These are phyloP conservation scores for Sphinx pinastri DNA, from an alignment of 2,888 invertebrate species.

Conservation along the genomic window DNA sequence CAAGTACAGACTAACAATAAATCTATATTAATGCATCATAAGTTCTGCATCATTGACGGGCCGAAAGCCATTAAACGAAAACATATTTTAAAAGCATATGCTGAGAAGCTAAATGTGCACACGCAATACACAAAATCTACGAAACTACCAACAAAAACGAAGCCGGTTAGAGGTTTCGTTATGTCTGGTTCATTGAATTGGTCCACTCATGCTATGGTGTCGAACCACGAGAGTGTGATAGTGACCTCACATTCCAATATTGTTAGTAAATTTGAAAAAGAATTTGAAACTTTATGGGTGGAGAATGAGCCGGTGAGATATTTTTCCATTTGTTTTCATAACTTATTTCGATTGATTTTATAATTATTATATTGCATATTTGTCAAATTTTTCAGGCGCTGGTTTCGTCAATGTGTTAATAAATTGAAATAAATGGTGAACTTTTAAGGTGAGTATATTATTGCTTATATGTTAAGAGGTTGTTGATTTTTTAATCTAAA, in stretches of 20 bases:
- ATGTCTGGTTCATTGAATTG: conserved; percentile 91
- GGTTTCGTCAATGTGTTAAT: conserved; percentile 38
- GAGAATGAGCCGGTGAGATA: conserved; percentile 70
- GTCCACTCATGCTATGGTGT: conserved; percentile 88
- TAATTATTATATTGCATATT: background rate
- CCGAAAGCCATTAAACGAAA: conserved; percentile 74
- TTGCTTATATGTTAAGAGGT: background rate
- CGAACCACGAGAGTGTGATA: conserved; percentile 88
- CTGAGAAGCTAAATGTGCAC: conserved; percentile 73
- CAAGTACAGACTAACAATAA: conserved; percentile 77
- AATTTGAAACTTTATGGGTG: conserved; percentile 87
- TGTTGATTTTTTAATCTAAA: background rate
- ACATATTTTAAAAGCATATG: conserved; percentile 63
- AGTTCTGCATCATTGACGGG: conserved; percentile 88
- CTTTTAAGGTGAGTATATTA: conserved; percentile 15
- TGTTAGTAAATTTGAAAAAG: conserved; percentile 81
- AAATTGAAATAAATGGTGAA: background rate
- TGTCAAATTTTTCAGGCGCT: conserved; percentile 58
- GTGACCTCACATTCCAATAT: conserved; percentile 84
- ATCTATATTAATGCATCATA: conserved; percentile 90
- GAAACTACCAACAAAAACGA: conserved; percentile 54
- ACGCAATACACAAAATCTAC: conserved; percentile 54
- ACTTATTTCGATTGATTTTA: too few relatives aligned
- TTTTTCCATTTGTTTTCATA: background rate
- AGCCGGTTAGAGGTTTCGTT: conserved; percentile 73